phyloP scores from a whole-genome alignment of 2,797 vertebrate genomes.

The Cirrhinus mrigala region DNA sequence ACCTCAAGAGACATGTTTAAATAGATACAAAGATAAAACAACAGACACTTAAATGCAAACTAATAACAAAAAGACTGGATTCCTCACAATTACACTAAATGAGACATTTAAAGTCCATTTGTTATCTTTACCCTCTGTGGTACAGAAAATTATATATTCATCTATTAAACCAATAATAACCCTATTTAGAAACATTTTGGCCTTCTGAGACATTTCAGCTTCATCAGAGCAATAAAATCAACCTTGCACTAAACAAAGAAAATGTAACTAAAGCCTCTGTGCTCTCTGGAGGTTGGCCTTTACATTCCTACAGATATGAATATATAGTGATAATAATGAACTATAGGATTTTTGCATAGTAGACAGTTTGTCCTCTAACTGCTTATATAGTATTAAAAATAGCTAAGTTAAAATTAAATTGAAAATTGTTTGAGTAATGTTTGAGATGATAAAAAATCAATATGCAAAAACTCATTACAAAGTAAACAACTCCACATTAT shows the following conservation, averaged over 20 bases:
- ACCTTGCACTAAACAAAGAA: conserved; percentile 6
- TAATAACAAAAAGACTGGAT: conserved; percentile 7
- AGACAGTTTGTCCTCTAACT: background rate
- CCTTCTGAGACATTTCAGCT: conserved; percentile 15
- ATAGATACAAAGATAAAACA: background rate
- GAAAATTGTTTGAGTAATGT: background rate
- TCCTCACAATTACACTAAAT: conserved; percentile 13
- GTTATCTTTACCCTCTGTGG: conserved; percentile 20
- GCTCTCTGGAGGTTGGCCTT: background rate
- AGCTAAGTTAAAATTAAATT: background rate
- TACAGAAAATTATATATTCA: conserved; percentile 27
- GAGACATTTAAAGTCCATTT: conserved; percentile 29
- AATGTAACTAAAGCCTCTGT: background rate
- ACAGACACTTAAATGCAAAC: background rate
- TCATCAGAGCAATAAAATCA: conserved; percentile 38
- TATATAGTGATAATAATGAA: conserved; percentile 10
- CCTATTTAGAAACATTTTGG: background rate
- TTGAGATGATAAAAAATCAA: background rate
- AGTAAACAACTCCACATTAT: background rate
- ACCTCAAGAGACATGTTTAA: background rate
- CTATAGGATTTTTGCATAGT: background rate
- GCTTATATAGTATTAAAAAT: background rate
- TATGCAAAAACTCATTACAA: background rate
- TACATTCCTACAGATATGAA: background rate
- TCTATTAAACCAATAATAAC: conserved; percentile 14